Conservation (phyloP, 2,113 vertebrate genomes). For the Neomonachus schauinslandi region DNA sequence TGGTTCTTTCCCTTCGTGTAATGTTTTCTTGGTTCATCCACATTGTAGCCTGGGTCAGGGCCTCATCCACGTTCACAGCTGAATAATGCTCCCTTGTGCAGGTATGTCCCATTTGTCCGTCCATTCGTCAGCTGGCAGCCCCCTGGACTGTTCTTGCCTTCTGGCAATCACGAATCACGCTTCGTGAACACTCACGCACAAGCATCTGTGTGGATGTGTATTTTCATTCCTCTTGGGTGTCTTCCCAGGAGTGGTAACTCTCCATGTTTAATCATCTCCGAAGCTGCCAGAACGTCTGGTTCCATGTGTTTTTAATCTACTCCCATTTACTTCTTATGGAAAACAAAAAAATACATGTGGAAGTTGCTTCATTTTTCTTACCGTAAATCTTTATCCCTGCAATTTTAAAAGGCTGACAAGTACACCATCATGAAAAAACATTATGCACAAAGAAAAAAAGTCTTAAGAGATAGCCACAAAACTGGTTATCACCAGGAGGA, state of each 20-base stretch:
- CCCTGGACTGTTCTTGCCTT: background rate
- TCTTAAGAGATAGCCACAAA: background rate
- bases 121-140: rapidly evolving
- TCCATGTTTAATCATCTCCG: background rate
- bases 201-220: rapidly evolving
- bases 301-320: background rate
- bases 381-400: background rate
- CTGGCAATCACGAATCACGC: rapidly evolving
- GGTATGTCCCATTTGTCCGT: rapidly evolving
- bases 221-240: rapidly evolving
- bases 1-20: too few species aligned
- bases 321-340: background rate
- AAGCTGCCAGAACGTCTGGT: background rate
- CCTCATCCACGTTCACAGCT: background rate
- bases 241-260: background rate
- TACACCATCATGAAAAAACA: background rate
- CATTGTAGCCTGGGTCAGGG: rapidly evolving
- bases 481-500: background rate
- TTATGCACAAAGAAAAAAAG: background rate
- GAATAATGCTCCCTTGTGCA: rapidly evolving
- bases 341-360: background rate
- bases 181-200: background rate
- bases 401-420: background rate
- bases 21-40: background rate
- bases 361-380: background rate